These are phyloP conservation scores for Phoebastria nigripes DNA, from an alignment of 2,797 vertebrate species.

Conservation along the genomic window DNA sequence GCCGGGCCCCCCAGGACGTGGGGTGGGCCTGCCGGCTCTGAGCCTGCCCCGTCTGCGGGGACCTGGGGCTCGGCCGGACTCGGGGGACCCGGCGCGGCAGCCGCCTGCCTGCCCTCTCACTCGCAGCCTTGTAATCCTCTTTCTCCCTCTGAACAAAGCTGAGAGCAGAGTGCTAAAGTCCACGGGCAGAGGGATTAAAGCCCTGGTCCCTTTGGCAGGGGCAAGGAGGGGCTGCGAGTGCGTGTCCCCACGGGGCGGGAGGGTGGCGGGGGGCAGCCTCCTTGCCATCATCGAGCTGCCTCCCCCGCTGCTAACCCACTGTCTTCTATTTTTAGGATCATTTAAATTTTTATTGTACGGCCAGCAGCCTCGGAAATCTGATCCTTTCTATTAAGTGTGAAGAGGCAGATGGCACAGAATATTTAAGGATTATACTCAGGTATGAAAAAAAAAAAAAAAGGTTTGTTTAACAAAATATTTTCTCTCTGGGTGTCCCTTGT, in stretches of 20 bases:
- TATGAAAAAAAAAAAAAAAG: slow-evolving; percentile 35
- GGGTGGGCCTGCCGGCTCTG: rapidly evolving
- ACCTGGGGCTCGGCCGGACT: rapidly evolving
- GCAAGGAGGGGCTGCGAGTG: rapidly evolving
- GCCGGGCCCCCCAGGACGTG: neutral
- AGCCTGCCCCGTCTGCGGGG: neutral
- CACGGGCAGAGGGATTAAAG: neutral
- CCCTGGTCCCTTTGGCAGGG: neutral
- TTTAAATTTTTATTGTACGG: slow-evolving; percentile 94
- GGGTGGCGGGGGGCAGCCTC: neutral
- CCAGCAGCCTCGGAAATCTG: slow-evolving; percentile 92
- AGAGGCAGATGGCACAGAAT: slow-evolving; percentile 89
- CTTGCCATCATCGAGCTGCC: rapidly evolving
- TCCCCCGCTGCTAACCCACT: rapidly evolving
- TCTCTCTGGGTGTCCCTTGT: neutral
- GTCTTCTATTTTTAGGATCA: slow-evolving; percentile 85
- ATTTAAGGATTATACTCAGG: slow-evolving; percentile 96
- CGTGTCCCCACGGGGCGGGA: neutral
- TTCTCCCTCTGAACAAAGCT: neutral
- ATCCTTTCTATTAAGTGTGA: slow-evolving; percentile 96
- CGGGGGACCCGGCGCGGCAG: rapidly evolving
- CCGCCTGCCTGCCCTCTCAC: neutral
- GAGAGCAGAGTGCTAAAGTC: neutral
- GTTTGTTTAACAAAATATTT: neutral
- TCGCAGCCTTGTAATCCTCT: neutral